Base-by-base conservation (phyloP, 1,140 invertebrate species). In the Elysia chlorotica region DNA sequence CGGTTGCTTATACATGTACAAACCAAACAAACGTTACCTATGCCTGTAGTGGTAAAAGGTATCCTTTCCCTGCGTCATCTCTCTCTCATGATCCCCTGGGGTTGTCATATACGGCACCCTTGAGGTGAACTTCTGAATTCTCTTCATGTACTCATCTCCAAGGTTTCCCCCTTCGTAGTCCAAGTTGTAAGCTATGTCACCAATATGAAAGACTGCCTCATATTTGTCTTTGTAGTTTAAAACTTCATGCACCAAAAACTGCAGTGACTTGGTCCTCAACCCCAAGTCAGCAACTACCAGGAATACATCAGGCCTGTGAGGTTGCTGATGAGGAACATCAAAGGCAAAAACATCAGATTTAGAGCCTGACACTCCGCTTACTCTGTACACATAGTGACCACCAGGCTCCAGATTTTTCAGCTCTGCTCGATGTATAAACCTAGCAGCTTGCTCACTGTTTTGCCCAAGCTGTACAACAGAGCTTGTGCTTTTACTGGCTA, bases 201-300 rank as follows among this genome's bases (percentile, higher is more conserved):
- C 96, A 71, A 96, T 92, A 88, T 98, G 96, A 70, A 98, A 90
- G 61, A 95, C 92, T 71, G 93, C 90, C 88, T 97, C 93, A 85
- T 95, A 96, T 74, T 91, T 84, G 19, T 91, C 92, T 74, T 91
- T 84, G 19, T 91, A 92, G 41, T 89, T 88, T 81, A 94, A 91
- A 0, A 93, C 91, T 82, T 97, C 96, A 76, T 93, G 89, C 83
- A 96, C 93, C 28, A 98, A 83, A 73, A 92, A 90, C 0, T 91
- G 90, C 53, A 96, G 88, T 23, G 93, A 93, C 41, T 84, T 81
- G n/a, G 94, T 93, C 88, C 95, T 94, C 79, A 92, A 94, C 0
- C 95, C 95, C 91, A 97, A 92, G 85, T 97, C 95, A 0, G 95
- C 96, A 82, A 92, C 96, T 73, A 98, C 92, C 56, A 94, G 94